Evolutionary conservation across 2,888 invertebrate species (phyloP).

Genomic region (Hydrotaea diabolus): DNA sequence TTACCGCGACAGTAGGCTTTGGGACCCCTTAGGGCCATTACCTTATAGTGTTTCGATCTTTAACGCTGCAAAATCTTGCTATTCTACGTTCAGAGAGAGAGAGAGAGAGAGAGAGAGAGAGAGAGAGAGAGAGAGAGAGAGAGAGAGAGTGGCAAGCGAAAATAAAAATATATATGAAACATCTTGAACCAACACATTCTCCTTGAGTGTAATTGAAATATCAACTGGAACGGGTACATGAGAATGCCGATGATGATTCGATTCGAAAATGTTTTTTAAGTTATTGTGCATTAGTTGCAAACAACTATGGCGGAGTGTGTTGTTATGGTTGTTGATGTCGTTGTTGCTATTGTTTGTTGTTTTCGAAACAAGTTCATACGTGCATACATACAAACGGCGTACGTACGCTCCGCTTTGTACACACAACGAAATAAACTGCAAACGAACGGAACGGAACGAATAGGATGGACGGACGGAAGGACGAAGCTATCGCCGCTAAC

Average conservation of each 20-base stretch:
- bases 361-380: conserved; percentile 27
- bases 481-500: neutral
- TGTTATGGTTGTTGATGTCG: too few species aligned
- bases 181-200: neutral
- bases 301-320: conserved; percentile 34
- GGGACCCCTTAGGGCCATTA: too few species aligned
- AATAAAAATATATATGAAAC: too few species aligned
- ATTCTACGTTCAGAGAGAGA: too few species aligned
- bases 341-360: neutral
- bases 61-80: too few species aligned
- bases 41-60: too few species aligned
- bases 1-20: too few species aligned
- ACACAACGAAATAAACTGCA: too few species aligned
- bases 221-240: neutral
- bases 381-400: neutral
- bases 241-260: neutral
- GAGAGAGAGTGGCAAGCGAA: too few species aligned
- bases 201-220: conserved; percentile 1
- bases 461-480: neutral
- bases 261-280: conserved; percentile 4
- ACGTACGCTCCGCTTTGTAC: neutral
- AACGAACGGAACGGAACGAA: neutral
- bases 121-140: too few species aligned
- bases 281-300: conserved; percentile 36
- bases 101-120: too few species aligned